Conservation (phyloP, 2,113 vertebrate species). For the Pavo muticus region DNA sequence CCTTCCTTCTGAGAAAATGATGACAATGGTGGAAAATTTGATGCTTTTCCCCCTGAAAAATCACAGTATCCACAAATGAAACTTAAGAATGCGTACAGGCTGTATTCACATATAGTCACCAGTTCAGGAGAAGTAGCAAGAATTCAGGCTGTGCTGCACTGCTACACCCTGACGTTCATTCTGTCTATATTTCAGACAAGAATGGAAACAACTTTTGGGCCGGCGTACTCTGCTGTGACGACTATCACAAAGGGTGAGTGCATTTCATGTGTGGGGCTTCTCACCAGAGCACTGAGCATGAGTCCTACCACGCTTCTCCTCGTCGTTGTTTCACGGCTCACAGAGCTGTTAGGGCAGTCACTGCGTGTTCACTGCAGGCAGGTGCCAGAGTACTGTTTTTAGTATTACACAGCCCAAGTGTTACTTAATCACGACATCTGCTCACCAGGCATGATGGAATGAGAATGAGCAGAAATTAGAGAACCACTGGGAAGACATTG, state of each 20-base stretch:
- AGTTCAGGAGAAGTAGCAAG: not conserved
- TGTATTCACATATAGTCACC: not conserved
- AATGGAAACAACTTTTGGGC: conserved; percentile 95
- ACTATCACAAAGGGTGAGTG: conserved; percentile 91
- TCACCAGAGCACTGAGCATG: not conserved
- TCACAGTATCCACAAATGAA: not conserved
- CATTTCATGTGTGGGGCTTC: accelerated
- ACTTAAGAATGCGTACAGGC: not conserved
- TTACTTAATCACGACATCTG: not conserved
- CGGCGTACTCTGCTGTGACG: conserved; percentile 89
- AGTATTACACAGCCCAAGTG: not conserved
- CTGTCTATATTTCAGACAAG: conserved; percentile 80
- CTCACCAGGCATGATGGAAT: not conserved
- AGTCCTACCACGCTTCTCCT: not conserved
- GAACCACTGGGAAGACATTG: not conserved
- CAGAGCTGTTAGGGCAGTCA: not conserved
- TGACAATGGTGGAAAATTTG: not conserved
- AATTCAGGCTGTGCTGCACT: not conserved
- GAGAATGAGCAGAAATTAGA: not conserved
- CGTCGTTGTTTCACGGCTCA: not conserved
- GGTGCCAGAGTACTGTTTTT: not conserved
- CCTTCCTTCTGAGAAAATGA: not conserved
- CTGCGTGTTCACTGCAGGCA: not conserved
- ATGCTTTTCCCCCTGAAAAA: not conserved
- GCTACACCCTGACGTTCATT: not conserved